A percentile compares a stretch with the other conserved stretches of the same genome.
Evolutionary conservation across 2,888 invertebrate species (phyloP).

Genomic region (Callinectes sapidus): DNA sequence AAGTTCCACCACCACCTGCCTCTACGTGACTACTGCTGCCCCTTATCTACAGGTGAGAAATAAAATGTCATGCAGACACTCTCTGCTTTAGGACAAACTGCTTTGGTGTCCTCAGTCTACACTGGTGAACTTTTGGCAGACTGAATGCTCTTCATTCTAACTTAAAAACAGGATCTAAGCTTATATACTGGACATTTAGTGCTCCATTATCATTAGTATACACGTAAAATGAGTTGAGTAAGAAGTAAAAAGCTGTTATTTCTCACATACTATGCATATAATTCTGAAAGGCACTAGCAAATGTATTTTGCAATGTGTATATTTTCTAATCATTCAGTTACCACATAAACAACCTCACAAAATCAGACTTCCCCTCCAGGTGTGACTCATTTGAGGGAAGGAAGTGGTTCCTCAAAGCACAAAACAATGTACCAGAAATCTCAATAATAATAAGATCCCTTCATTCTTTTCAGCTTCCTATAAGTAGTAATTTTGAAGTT

Average conservation of each 20-base stretch:
- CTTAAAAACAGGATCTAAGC: not conserved
- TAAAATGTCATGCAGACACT: not conserved
- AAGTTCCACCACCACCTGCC: not conserved
- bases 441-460: not conserved
- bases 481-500: not conserved
- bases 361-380: not conserved
- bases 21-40: not conserved
- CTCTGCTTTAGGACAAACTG: not conserved
- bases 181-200: slow-evolving; percentile 32
- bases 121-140: not conserved
- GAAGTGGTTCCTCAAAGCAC: not conserved
- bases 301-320: slow-evolving; percentile 10
- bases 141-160: not conserved
- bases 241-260: slow-evolving; percentile 22
- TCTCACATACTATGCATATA: slow-evolving; percentile 10
- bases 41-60: not conserved
- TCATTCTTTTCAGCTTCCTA: not conserved
- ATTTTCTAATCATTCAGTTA: not conserved
- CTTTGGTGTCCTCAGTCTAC: not conserved
- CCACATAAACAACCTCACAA: not conserved
- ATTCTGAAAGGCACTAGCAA: slow-evolving; percentile 29
- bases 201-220: not conserved
- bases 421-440: not conserved
- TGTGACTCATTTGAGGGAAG: not conserved
- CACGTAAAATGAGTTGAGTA: not conserved